Percentiles rank a stretch among this genome's conserved stretches.
Evolutionary conservation across 2,113 vertebrate species (phyloP).

Genomic region (Rhabdornis inornatus): DNA sequence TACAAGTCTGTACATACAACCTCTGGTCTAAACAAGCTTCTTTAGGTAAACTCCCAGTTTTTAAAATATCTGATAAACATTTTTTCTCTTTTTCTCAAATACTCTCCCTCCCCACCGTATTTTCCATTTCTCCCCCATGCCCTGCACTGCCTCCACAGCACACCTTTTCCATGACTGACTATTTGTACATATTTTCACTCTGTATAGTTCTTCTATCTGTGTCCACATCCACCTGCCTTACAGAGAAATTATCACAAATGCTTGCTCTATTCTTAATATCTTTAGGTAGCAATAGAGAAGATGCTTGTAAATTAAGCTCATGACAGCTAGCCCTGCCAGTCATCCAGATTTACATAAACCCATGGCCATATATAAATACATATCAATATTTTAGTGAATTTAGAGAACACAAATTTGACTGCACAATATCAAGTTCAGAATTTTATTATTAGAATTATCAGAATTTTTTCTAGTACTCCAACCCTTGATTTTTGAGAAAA

Average conservation of each 20-base stretch:
- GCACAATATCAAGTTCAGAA: background rate
- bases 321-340: background rate
- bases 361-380: background rate
- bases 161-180: background rate
- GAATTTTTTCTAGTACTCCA: background rate
- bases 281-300: background rate
- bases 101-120: background rate
- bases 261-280: background rate
- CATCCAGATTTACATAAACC: background rate
- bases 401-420: background rate
- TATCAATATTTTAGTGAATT: background rate
- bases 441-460: background rate
- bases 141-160: background rate
- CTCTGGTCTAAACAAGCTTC: background rate
- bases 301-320: background rate
- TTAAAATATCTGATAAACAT: background rate
- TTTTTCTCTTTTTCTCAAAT: background rate
- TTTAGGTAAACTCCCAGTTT: background rate
- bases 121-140: background rate
- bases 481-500: background rate
- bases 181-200: background rate
- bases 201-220: background rate
- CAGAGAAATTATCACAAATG: background rate
- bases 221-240: background rate
- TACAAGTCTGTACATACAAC: background rate